phyloP scores from a whole-genome alignment of 2,113 vertebrate species.

The Elgaria multicarinata region DNA sequence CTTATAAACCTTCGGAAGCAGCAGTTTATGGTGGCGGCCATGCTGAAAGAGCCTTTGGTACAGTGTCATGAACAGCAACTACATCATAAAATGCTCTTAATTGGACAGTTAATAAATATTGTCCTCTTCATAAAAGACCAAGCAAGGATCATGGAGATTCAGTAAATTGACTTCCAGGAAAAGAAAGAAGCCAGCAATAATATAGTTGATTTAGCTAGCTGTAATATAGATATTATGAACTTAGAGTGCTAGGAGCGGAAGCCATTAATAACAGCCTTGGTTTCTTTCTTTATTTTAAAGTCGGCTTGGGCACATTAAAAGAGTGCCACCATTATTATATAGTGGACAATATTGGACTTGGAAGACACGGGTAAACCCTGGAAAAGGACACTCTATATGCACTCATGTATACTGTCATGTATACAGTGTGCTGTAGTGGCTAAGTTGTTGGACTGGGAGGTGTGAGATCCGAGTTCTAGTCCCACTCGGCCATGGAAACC shows the following conservation, averaged over 20 bases:
- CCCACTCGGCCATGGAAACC: too few relatives aligned
- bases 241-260: conserved; percentile 8
- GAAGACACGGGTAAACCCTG: not conserved
- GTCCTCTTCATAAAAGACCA: conserved; percentile 37
- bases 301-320: not conserved
- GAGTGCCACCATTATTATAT: not conserved
- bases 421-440: not conserved
- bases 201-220: conserved; percentile 16
- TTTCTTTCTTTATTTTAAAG: not conserved
- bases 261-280: conserved; percentile 37
- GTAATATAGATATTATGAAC: conserved; percentile 42
- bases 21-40: conserved; percentile 16
- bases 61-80: conserved; percentile 27
- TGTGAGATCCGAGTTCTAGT: too few relatives aligned
- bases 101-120: conserved; percentile 61
- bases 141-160: not conserved
- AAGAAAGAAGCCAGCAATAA: not conserved
- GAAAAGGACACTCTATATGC: not conserved
- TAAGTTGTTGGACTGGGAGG: too few relatives aligned
- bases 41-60: conserved; percentile 23
- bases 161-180: conserved; percentile 26
- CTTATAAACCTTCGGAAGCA: conserved; percentile 27
- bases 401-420: not conserved
- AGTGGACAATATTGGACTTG: not conserved
- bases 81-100: conserved; percentile 46